Conservation (phyloP, 1,140 invertebrate genomes). For the Sminthurides bifidus region DNA sequence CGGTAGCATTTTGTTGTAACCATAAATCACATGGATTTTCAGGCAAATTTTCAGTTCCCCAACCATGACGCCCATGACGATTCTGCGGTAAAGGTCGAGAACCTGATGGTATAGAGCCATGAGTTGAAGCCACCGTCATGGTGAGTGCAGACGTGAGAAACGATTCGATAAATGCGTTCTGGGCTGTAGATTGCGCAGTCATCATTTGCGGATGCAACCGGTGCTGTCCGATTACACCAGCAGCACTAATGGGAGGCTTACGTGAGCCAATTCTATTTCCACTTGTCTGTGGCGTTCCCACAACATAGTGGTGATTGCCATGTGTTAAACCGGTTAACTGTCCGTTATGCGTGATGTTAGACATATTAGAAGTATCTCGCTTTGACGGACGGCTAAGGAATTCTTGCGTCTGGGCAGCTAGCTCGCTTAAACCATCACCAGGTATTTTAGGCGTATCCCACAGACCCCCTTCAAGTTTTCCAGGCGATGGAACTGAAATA, state of each 20-base stretch:
- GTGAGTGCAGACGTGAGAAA: conserved; percentile 1
- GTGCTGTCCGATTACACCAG: conserved; percentile 18
- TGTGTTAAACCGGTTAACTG: no score
- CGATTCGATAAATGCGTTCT: not conserved
- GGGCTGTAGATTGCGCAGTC: no score
- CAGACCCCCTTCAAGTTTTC: no score
- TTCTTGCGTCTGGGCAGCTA: conserved; percentile 8
- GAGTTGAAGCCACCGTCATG: not conserved
- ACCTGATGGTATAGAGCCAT: not conserved
- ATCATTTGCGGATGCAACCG: not conserved
- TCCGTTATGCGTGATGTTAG: no score
- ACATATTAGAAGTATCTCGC: no score
- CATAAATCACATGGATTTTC: conserved; percentile 27
- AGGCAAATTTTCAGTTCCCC: conserved; percentile 8
- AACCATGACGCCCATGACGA: conserved; percentile 1
- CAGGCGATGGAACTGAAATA: no score
- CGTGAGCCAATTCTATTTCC: conserved; percentile 3
- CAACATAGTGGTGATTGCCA: no score
- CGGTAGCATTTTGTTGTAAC: conserved; percentile 4
- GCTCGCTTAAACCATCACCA: conserved; percentile 18
- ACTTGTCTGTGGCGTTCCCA: conserved; percentile 9
- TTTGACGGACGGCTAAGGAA: no score
- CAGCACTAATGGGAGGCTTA: no score
- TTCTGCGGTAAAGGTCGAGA: not conserved
- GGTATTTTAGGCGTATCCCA: conserved; percentile 18